Conservation (phyloP, 2,888 invertebrate species). For the Embidobia sp. region DNA sequence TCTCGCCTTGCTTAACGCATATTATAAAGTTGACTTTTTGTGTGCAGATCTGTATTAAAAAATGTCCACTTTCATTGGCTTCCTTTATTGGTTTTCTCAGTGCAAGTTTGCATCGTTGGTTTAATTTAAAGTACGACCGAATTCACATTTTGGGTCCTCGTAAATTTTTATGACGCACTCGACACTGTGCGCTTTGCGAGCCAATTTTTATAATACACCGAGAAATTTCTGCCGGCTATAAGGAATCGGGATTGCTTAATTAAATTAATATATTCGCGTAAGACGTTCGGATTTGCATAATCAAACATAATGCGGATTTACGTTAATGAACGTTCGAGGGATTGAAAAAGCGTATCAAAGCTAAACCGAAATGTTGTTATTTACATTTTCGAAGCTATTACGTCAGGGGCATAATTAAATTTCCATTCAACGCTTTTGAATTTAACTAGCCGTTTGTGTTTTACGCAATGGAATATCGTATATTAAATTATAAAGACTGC, state of each 20-base stretch:
- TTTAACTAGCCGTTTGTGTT: conserved; percentile 8
- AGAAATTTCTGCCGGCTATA: conserved; percentile 38
- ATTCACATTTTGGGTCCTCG: no score
- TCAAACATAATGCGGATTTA: conserved; percentile 40
- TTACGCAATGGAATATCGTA: conserved; percentile 14
- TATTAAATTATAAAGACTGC: conserved; percentile 19
- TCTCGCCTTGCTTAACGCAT: no score
- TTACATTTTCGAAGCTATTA: conserved; percentile 8
- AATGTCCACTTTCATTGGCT: no score
- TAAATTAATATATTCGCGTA: conserved; percentile 45
- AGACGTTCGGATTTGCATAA: conserved; percentile 41
- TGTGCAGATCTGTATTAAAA: no score
- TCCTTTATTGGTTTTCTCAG: no score
- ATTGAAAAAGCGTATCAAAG: conserved; percentile 19
- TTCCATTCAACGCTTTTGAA: not conserved
- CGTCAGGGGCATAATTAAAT: conserved; percentile 2
- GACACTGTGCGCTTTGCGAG: no score
- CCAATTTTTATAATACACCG: conserved; percentile 50
- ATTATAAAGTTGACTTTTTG: no score
- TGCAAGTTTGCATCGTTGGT: no score
- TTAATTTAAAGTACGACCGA: no score
- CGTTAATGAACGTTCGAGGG: conserved; percentile 27
- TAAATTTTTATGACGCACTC: no score
- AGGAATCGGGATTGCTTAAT: conserved; percentile 47
- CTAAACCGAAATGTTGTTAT: conserved; percentile 2